Evolutionary conservation across 2,113 vertebrate species (phyloP), one percentile per base, ranked within the genome.

Genomic region (Spilogale gracilis): DNA sequence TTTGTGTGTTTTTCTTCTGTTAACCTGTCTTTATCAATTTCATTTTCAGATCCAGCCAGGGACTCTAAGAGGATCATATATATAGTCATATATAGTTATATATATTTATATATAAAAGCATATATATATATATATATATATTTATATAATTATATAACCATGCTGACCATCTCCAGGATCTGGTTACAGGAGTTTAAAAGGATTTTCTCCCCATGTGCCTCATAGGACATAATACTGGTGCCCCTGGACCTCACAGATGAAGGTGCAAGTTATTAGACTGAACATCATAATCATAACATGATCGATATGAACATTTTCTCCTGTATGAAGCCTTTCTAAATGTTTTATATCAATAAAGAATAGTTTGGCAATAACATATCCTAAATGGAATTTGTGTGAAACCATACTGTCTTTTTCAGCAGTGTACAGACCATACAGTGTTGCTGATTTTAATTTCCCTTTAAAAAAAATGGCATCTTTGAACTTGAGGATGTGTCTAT

Each of bases 401-500:
- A 67, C 20, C 23, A 78, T 48, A n/a, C 20, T 82, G 23, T 25
- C 27, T 87, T 52, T 83, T 63, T 21, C 87, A 78, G 45, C 48
- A 91, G 10, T 17, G 2, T 81, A 52, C 5, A 92, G 32, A 65
- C 6, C 61, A 45, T 38, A 9, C 1, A 58, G 5, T 61, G 9
- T 38, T 67, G 23, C 45, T 89, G 25, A 23, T 83, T 80, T 65
- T 86, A 91, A 97, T 60, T 76, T 90, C 80, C 73, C n/a, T 63
- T 65, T 84, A 30, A 69, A 87, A 94, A 85, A 95, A 89, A 95
- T 84, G 89, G 96, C 76, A 97, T 71, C 92, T 97, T 98, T n/a
- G 50, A 98, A 94, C 65, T 97, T 92, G 60, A 80, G 92, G 96
- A 97, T 52, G 61, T 97, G 97, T 96, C 98, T 98, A 74, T 76